Percentiles rank a stretch among this genome's conserved stretches.
Evolutionary conservation across 64 coral and sea anemone species (phyloP).

Genomic region (Catalaphyllia jardinei): DNA sequence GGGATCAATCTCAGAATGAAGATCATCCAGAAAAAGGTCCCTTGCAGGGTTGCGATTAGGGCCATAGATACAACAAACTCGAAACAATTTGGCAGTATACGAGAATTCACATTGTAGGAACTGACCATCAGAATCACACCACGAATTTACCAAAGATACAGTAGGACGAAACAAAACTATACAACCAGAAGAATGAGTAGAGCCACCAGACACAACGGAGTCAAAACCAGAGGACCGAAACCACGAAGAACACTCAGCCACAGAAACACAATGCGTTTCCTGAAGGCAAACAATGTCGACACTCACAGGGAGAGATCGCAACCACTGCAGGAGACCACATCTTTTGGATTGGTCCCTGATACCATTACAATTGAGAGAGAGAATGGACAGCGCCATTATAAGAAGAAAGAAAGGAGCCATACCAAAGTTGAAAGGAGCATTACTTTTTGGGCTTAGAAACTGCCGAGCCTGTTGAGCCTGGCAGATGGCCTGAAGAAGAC

Average conservation of each 20-base stretch:
- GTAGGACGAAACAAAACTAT: neutral
- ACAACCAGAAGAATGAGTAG: constrained; percentile 23
- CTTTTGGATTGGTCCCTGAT: neutral
- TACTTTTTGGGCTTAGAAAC: too few relatives aligned
- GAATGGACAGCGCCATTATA: too few relatives aligned
- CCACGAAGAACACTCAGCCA: neutral
- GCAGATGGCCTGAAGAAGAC: too few relatives aligned
- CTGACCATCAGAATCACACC: neutral
- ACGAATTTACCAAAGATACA: neutral
- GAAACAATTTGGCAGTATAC: neutral
- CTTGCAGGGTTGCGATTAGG: constrained; percentile 1
- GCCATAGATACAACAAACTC: constrained; percentile 19
- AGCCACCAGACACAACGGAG: constrained; percentile 14
- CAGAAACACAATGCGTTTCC: constrained; percentile 31
- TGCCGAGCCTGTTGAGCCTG: too few relatives aligned
- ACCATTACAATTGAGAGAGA: neutral
- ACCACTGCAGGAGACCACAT: neutral
- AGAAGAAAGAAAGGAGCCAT: too few relatives aligned
- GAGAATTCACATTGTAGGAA: constrained; percentile 15
- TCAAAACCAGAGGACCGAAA: neutral
- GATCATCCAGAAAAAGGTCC: neutral
- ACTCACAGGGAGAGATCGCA: neutral
- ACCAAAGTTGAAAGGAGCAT: too few relatives aligned
- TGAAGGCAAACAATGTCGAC: constrained; percentile 38
- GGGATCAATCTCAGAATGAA: neutral